Conservation (phyloP, 1,140 invertebrate species). For the Odontomachus brunneus region DNA sequence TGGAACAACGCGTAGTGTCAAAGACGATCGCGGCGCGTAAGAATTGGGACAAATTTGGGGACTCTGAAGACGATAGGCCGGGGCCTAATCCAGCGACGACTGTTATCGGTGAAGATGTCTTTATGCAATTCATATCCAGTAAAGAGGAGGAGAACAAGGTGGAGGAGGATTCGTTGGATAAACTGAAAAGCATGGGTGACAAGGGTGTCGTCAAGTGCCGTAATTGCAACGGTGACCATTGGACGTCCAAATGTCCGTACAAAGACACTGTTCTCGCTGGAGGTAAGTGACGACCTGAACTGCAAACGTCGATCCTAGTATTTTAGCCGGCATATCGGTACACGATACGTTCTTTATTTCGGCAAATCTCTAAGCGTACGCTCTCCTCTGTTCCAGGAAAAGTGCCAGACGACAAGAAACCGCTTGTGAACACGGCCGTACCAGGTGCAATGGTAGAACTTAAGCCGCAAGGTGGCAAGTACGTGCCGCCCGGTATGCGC, state of each 20-base stretch:
- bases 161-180: constrained; percentile 94
- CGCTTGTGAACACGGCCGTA: constrained; percentile 68
- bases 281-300: constrained; percentile 81
- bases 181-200: constrained; percentile 89
- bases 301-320: too few relatives aligned
- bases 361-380: too few relatives aligned
- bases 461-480: constrained; percentile 87
- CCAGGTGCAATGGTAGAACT: constrained; percentile 83
- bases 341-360: too few relatives aligned
- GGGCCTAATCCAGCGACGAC: constrained; percentile 99
- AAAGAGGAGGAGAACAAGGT: constrained; percentile 94
- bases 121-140: constrained; percentile 95
- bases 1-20: constrained; percentile 95
- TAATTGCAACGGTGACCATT: constrained; percentile 98
- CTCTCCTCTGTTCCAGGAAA: constrained; percentile 70
- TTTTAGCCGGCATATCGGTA: too few relatives aligned
- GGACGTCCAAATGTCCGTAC: constrained; percentile 98
- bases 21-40: constrained; percentile 97
- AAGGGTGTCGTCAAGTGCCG: constrained; percentile 96
- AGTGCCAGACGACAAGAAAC: constrained; percentile 83
- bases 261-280: constrained; percentile 93
- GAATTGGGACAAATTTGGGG: constrained; percentile 97
- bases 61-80: constrained; percentile 94
- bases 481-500: constrained; percentile 94
- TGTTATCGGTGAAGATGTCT: constrained; percentile 97